Base-by-base conservation (phyloP, 2,797 vertebrate species). In the Lophius americanus region DNA sequence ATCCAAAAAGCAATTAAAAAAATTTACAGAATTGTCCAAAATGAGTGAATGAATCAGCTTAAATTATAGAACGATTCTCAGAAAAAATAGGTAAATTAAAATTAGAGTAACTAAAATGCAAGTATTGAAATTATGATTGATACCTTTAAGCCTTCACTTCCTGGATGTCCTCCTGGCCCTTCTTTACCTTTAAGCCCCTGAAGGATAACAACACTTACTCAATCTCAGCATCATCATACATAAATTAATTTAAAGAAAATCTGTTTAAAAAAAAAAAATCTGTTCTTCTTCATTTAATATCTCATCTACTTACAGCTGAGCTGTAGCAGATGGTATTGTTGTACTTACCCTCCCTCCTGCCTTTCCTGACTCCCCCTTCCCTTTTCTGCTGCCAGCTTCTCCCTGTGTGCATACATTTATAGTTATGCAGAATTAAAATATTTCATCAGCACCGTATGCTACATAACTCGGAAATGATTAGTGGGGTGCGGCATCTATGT, bases 111-210 rank as follows among this genome's bases (percentile, higher is more conserved):
- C 4, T 37, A 11, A 54, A 42, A 10, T 44, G 0, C 10, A 49
- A 68, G 53, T 23, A 52, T 4, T 11, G 7, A 65, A 64, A 47
- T 9, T 12, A 37, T 38, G 1, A 7, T 23, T 23, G 8, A 33
- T 79, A 94, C 94, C 92, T 92, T 92, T 52, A 68, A 59, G 11
- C 91, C 92, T 56, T 85, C 72, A 60, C 12, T 78, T 46, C 90
- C 92, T 55, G 54, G 48, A 59, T 48, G 49, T 44, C 92, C 87
- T 6, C 42, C 60, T 7, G 64, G 32, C 4, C 93, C 91, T 8
- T 83, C 52, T 79, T 85, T 89, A 58, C 93, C 92, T 83, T 86
- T 89, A 41, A 83, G 33, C 9, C 93, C 93, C 94, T 95, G 49
- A 76, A 73, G 10, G 11, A 85, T 48, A 83, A 14, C 44, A 79